Evolutionary conservation across 30 jellyfish, hydroid and myxozoan genomes (phyloP).

Genomic region (Mastigias papua): DNA sequence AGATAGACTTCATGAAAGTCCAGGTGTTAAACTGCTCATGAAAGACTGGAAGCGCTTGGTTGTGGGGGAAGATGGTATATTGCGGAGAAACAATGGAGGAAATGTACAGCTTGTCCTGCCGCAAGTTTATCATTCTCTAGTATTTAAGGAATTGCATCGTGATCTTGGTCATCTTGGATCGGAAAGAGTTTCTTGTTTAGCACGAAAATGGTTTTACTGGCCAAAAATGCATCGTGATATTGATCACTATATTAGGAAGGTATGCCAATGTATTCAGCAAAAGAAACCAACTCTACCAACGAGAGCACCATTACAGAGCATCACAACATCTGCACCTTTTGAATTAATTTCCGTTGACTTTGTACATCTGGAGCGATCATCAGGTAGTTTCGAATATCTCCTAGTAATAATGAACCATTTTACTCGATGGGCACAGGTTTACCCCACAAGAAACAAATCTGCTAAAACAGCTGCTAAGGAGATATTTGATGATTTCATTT

Average conservation of each 20-base stretch:
- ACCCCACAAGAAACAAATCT: slow-evolving; percentile 60
- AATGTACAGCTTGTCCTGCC: slow-evolving; percentile 26
- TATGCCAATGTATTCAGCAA: slow-evolving; percentile 54
- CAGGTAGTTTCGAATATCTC: slow-evolving; percentile 33
- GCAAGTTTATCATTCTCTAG: not conserved
- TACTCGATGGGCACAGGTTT: slow-evolving; percentile 68
- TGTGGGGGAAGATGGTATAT: not conserved
- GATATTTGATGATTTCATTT: slow-evolving; percentile 32
- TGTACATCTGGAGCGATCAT: slow-evolving; percentile 33
- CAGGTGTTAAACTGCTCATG: slow-evolving; percentile 2
- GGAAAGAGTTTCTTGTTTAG: slow-evolving; percentile 28
- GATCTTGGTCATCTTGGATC: slow-evolving; percentile 52
- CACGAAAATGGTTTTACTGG: slow-evolving; percentile 57
- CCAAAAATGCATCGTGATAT: slow-evolving; percentile 49
- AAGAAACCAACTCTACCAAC: slow-evolving; percentile 40
- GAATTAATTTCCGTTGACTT: slow-evolving; percentile 48
- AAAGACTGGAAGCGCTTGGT: slow-evolving; percentile 14
- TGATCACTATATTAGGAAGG: slow-evolving; percentile 15
- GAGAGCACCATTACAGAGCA: slow-evolving; percentile 35
- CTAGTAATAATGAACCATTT: slow-evolving; percentile 39
- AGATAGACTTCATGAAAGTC: slow-evolving; percentile 7
- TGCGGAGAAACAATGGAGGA: slow-evolving; percentile 8
- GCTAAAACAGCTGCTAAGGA: slow-evolving; percentile 54
- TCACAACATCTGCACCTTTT: slow-evolving; percentile 2
- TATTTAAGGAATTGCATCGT: slow-evolving; percentile 27